Conservation (phyloP, 2,113 vertebrate species). For the Pollimyrus isidori region DNA sequence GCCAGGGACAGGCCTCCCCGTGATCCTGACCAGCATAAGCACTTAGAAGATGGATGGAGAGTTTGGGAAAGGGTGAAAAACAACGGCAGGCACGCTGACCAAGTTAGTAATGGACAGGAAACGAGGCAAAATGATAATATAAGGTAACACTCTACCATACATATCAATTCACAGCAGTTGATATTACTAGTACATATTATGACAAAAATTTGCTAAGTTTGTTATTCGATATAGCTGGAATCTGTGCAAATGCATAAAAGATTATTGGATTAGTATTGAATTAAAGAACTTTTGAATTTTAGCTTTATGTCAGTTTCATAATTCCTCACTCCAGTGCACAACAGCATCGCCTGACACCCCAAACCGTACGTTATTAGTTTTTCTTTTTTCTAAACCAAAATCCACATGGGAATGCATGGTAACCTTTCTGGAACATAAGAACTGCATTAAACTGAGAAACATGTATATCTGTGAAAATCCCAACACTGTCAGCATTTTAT, state of each 20-base stretch:
- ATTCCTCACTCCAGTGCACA: background rate
- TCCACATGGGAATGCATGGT: background rate
- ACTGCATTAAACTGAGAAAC: background rate
- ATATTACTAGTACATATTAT: background rate
- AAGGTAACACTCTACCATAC: background rate
- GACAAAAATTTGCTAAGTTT: background rate
- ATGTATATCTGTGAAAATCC: background rate
- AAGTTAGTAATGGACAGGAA: background rate
- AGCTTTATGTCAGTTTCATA: background rate
- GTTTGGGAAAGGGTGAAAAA: background rate
- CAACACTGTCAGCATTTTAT: conserved; percentile 26
- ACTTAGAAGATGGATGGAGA: background rate
- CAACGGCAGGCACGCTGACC: too few relatives aligned
- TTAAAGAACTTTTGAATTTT: too few relatives aligned
- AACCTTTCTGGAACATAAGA: background rate
- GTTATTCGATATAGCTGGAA: background rate
- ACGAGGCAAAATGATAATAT: background rate
- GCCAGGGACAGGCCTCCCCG: background rate
- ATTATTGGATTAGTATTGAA: background rate
- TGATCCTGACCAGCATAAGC: background rate
- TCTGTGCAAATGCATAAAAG: background rate
- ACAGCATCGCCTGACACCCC: background rate
- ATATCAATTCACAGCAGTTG: background rate
- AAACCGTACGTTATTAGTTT: background rate
- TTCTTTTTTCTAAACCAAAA: background rate